Percentiles rank a stretch among this genome's conserved stretches.
Evolutionary conservation across 2,113 vertebrate genomes (phyloP).

Genomic region (Lampris incognitus): DNA sequence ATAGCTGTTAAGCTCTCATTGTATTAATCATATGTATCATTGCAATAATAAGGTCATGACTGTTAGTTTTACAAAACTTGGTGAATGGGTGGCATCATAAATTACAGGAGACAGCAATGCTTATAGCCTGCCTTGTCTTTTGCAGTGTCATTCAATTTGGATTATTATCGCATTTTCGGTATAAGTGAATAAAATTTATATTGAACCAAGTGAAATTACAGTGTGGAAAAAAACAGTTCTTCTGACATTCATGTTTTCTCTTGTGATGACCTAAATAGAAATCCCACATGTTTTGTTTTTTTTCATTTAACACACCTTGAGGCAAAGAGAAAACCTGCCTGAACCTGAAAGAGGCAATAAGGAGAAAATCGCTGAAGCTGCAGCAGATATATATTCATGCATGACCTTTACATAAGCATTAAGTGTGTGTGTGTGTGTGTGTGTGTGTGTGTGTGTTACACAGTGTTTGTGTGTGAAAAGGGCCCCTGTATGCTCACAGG

Average conservation of each 20-base stretch:
- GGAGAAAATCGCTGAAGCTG: conserved; percentile 1
- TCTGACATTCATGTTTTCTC: background rate
- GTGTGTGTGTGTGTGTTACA: background rate
- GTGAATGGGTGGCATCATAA: background rate
- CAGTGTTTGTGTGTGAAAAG: background rate
- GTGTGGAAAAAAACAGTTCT: background rate
- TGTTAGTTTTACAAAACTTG: background rate
- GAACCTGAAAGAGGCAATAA: conserved; percentile 38
- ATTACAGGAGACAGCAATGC: background rate
- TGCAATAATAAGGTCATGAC: conserved; percentile 5
- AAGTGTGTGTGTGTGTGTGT: conserved; percentile 1
- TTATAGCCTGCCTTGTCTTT: background rate
- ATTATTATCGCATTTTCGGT: background rate
- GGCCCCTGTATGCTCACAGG: too few species aligned
- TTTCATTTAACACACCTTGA: conserved; percentile 26
- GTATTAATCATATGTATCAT: conserved; percentile 26
- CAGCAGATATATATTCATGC: background rate
- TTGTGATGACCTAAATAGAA: conserved; percentile 44
- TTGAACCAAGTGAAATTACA: background rate
- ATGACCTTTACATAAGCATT: conserved; percentile 25
- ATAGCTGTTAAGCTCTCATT: conserved; percentile 27
- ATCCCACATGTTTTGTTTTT: conserved; percentile 29
- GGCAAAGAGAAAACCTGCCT: conserved; percentile 53
- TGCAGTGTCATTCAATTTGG: background rate
- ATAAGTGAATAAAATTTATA: background rate